Conservation (phyloP, 2,797 vertebrate species). For the Microtus californicus region DNA sequence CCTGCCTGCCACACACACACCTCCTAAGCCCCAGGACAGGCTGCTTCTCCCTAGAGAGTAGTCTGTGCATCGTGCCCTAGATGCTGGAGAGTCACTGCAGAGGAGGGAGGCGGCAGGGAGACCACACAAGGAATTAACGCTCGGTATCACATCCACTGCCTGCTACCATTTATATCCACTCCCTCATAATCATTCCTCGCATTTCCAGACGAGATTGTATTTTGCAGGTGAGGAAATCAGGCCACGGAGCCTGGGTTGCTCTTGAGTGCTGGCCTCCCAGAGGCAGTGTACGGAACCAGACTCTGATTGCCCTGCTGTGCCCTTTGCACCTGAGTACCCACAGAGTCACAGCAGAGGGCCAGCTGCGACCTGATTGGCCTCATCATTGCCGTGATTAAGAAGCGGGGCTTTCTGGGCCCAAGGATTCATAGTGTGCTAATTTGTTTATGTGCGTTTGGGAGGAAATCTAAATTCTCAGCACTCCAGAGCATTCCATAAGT, state of each 20-base stretch:
- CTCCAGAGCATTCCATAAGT: neutral
- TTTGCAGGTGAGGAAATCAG: neutral
- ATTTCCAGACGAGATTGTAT: neutral
- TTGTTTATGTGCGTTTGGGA: neutral
- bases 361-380: neutral
- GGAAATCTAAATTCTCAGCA: neutral
- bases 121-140: fast-evolving
- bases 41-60: neutral
- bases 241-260: too few species aligned
- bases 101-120: neutral
- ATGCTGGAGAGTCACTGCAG: too few species aligned
- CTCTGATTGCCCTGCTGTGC: fast-evolving
- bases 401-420: neutral
- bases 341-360: neutral
- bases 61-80: neutral
- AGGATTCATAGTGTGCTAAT: neutral
- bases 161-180: neutral
- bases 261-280: neutral
- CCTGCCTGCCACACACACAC: neutral
- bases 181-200: neutral
- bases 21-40: neutral
- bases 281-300: fast-evolving
- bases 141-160: neutral
- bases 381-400: neutral
- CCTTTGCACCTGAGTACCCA: neutral